Evolutionary conservation across 1,140 invertebrate genomes (phyloP).

Genomic region (Drosophila ficusphila): DNA sequence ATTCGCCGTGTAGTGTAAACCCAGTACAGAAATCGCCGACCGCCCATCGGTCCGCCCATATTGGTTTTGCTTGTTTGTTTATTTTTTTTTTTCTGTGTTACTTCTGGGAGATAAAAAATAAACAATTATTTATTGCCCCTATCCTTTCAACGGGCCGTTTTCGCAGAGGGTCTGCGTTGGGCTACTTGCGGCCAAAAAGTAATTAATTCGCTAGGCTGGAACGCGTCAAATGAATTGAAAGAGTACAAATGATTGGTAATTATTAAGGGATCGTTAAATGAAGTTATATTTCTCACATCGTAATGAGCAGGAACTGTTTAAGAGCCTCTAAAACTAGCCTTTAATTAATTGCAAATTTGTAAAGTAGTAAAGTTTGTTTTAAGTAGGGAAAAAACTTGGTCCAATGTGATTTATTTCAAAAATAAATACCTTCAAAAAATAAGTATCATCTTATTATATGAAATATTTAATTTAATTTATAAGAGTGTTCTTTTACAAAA

Average conservation of each 20-base stretch:
- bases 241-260: conserved; percentile 31
- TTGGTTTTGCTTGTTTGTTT: conserved; percentile 60
- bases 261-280: conserved; percentile 40
- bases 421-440: no score
- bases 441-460: no score
- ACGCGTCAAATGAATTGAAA: conserved; percentile 31
- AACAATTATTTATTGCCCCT: conserved; percentile 54
- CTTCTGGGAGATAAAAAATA: conserved; percentile 41
- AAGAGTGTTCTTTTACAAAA: no score
- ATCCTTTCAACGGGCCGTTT: conserved; percentile 8
- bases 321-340: neutral
- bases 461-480: no score
- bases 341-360: neutral
- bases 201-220: conserved; percentile 40
- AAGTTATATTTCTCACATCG: conserved; percentile 28
- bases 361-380: neutral
- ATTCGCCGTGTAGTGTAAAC: conserved; percentile 47
- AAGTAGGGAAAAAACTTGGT: no score
- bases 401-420: no score
- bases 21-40: conserved; percentile 64
- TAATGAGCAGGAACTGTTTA: conserved; percentile 1
- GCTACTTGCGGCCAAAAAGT: conserved; percentile 20
- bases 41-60: conserved; percentile 69
- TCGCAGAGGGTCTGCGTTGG: neutral
- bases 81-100: conserved; percentile 27